These are phyloP conservation scores for Lasiurus cinereus DNA, from an alignment of 2,113 vertebrate species.

Conservation along the genomic window DNA sequence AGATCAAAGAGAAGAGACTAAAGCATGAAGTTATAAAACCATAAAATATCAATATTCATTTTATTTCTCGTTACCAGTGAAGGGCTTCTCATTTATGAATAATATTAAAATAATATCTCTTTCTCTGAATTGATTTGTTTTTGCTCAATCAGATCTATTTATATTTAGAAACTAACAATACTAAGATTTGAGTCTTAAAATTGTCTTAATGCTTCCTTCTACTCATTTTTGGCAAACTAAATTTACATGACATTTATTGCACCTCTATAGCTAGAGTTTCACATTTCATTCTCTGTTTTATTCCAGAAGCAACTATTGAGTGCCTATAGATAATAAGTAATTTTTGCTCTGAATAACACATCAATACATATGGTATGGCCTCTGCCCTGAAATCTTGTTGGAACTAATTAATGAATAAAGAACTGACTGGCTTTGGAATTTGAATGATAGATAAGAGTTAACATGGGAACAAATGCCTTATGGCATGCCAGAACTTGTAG, in stretches of 20 bases:
- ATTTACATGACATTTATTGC: background rate
- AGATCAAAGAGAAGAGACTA: constrained; percentile 15
- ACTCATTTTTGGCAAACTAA: background rate
- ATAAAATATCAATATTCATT: background rate
- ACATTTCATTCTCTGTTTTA: background rate
- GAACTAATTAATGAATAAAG: background rate
- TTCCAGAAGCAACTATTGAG: background rate
- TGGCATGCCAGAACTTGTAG: background rate
- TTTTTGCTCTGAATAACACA: background rate
- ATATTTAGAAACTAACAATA: background rate
- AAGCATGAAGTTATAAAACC: background rate
- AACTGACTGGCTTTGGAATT: background rate
- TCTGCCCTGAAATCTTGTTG: background rate
- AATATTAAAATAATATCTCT: background rate
- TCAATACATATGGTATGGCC: background rate
- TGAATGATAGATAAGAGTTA: background rate
- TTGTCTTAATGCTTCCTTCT: background rate
- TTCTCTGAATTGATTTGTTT: constrained; percentile 5
- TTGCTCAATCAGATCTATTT: background rate
- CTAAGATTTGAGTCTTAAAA: background rate
- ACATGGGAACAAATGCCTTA: background rate
- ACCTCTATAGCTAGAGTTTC: background rate
- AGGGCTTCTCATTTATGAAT: background rate
- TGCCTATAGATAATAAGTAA: background rate
- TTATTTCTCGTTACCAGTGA: background rate